A percentile compares a stretch with the other conserved stretches of the same genome.
Conservation (phyloP, 2,888 invertebrate genomes). For the Agrochola circellaris region DNA sequence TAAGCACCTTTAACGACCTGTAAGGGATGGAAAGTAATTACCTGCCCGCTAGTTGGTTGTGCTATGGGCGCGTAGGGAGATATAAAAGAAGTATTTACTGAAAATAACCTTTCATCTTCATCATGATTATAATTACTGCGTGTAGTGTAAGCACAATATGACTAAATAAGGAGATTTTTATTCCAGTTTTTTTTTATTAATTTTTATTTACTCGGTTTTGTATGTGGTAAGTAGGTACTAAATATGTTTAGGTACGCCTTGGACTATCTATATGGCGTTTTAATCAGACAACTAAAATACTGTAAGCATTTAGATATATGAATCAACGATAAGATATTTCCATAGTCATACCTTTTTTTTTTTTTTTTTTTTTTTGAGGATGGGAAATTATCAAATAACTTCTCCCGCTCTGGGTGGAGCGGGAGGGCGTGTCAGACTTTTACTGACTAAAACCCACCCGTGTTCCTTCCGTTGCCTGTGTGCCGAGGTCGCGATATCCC, state of each 20-base stretch:
- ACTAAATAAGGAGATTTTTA: no score
- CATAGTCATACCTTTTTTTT: background rate
- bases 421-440: no score
- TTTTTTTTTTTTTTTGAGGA: no score
- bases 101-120: background rate
- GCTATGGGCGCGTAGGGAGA: background rate
- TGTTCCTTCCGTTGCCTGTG: no score
- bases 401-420: no score
- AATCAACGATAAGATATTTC: background rate
- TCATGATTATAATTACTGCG: background rate
- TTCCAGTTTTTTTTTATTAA: no score
- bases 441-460: no score
- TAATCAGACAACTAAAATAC: conserved; percentile 3
- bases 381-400: no score
- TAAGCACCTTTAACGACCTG: conserved; percentile 6
- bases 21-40: conserved; percentile 5
- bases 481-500: no score
- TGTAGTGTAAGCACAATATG: background rate
- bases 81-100: background rate
- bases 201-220: no score
- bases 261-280: background rate
- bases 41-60: background rate
- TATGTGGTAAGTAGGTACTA: no score
- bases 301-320: background rate
- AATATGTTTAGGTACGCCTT: background rate